phyloP scores from a whole-genome alignment of 2,888 invertebrate species.

The Ariolimax columbianus region DNA sequence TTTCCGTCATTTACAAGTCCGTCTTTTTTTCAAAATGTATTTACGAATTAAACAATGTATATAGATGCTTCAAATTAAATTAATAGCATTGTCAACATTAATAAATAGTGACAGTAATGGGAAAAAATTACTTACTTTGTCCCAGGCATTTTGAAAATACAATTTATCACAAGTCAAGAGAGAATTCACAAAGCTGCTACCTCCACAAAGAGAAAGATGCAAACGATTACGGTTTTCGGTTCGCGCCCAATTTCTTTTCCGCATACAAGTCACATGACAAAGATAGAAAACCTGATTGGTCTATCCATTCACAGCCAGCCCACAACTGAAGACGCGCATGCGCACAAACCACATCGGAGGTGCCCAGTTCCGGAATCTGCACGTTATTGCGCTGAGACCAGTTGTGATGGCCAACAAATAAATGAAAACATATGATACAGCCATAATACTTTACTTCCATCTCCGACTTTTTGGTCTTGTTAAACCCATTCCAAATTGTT shows the following conservation, averaged over 20 bases:
- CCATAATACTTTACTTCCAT: neutral
- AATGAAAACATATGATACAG: neutral
- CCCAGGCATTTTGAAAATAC: slow-evolving; percentile 67
- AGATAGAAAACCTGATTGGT: slow-evolving; percentile 7
- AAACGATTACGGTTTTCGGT: slow-evolving; percentile 33
- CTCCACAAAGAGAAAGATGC: slow-evolving; percentile 43
- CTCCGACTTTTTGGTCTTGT: neutral
- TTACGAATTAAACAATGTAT: neutral
- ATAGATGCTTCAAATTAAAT: neutral
- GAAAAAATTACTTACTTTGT: slow-evolving; percentile 69
- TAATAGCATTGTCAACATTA: neutral
- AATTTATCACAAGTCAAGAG: slow-evolving; percentile 28
- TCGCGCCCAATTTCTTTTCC: slow-evolving; percentile 47
- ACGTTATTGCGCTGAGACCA: neutral
- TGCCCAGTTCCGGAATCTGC: slow-evolving; percentile 1
- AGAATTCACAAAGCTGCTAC: neutral
- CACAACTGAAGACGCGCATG: slow-evolving; percentile 31
- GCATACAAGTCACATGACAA: slow-evolving; percentile 47
- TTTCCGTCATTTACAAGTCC: neutral
- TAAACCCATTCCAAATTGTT: neutral
- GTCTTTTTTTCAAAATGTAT: neutral
- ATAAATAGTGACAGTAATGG: neutral
- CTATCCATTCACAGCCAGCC: neutral
- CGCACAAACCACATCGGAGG: neutral
- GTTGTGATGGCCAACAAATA: neutral